A percentile compares a stretch with the other conserved stretches of the same genome.
Conservation (phyloP, 2,888 invertebrate genomes). For the Lithophane semibrunnea region DNA sequence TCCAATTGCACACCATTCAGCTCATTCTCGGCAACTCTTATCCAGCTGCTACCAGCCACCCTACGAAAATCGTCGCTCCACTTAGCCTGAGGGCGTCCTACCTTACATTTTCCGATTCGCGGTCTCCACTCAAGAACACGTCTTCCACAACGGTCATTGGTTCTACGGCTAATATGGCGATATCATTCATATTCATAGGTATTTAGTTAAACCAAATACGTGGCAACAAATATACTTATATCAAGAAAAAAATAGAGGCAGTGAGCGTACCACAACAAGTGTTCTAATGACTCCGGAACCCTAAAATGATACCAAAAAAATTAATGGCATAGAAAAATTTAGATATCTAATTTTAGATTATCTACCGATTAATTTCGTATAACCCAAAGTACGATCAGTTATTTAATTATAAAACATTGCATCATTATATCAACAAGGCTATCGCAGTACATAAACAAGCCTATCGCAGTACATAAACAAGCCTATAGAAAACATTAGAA, state of each 20-base stretch:
- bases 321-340: background rate
- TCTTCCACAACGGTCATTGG: too few relatives aligned
- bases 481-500: constrained; percentile 15
- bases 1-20: too few relatives aligned
- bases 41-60: too few relatives aligned
- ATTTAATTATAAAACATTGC: constrained; percentile 16
- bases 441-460: constrained; percentile 26
- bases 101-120: too few relatives aligned
- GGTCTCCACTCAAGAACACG: too few relatives aligned
- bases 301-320: background rate
- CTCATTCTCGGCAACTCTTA: too few relatives aligned
- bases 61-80: too few relatives aligned
- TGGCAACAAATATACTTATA: background rate
- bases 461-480: constrained; percentile 27
- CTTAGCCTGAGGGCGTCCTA: too few relatives aligned
- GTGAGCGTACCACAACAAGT: background rate
- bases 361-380: background rate
- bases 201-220: too few relatives aligned
- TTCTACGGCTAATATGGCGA: too few relatives aligned
- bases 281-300: background rate
- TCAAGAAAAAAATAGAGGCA: background rate
- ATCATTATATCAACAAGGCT: constrained; percentile 24
- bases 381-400: background rate
- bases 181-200: too few relatives aligned
- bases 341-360: background rate